These are phyloP conservation scores for Atta texana DNA, from an alignment of 1,140 invertebrate species.

Conservation along the genomic window DNA sequence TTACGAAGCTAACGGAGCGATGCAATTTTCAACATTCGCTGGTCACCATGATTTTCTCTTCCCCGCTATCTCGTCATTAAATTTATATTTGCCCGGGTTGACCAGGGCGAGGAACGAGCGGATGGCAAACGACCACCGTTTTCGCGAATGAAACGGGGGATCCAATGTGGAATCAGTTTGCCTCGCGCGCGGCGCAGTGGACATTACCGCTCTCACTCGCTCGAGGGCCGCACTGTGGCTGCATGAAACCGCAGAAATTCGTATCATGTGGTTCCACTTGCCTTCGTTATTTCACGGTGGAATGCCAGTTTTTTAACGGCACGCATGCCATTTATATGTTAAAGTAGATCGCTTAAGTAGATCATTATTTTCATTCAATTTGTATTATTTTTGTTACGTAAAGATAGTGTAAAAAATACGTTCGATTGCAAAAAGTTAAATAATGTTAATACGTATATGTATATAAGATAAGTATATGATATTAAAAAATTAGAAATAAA, in stretches of 20 bases:
- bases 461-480: not conserved
- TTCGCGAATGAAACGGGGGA: conserved; percentile 40
- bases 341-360: not conserved
- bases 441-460: not conserved
- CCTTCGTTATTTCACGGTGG: not conserved
- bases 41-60: conserved; percentile 26
- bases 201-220: conserved; percentile 42
- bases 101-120: conserved; percentile 6
- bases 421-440: not conserved
- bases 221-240: conserved; percentile 24
- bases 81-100: conserved; percentile 69
- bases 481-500: not conserved
- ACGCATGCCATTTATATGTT: not conserved
- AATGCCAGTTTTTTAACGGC: not conserved
- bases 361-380: not conserved
- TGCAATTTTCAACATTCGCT: conserved; percentile 26
- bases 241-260: conserved; percentile 8
- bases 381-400: not conserved
- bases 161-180: conserved; percentile 52
- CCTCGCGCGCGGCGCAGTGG: not conserved
- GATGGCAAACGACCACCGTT: conserved; percentile 31
- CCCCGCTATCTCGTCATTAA: conserved; percentile 63
- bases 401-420: not conserved
- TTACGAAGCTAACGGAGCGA: conserved; percentile 48
- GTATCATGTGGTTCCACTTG: not conserved